Percentiles rank a stretch among this genome's conserved stretches.
Conservation (phyloP, 2,888 invertebrate genomes). For the Ichneumoninae sp. region DNA sequence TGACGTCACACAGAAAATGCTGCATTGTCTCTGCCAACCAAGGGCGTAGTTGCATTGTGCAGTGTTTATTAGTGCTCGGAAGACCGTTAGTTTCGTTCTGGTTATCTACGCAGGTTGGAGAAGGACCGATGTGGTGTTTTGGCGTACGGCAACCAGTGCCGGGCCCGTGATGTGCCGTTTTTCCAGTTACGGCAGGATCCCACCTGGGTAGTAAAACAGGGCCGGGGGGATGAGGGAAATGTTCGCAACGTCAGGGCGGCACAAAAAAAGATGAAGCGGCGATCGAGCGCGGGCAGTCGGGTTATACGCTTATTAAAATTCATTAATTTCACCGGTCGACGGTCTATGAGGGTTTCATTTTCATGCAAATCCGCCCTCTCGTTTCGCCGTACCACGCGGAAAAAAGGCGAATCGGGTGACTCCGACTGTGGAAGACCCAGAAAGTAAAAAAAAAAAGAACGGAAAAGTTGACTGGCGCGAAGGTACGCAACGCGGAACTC, state of each 20-base stretch:
- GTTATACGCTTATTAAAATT: slow-evolving; percentile 82
- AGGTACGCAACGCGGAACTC: background rate
- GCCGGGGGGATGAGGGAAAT: slow-evolving; percentile 47
- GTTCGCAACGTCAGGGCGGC: slow-evolving; percentile 33
- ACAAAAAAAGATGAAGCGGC: slow-evolving; percentile 68
- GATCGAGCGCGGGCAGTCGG: slow-evolving; percentile 50
- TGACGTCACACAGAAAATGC: background rate
- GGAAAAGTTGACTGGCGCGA: slow-evolving; percentile 2
- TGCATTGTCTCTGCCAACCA: no score
- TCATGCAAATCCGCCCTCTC: slow-evolving; percentile 81
- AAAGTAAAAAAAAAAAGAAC: slow-evolving; percentile 46
- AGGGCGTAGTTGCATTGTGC: no score
- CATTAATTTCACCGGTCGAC: slow-evolving; percentile 82
- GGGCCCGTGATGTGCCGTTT: slow-evolving; percentile 44
- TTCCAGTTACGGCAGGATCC: no score
- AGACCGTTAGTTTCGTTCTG: no score
- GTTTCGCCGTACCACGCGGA: slow-evolving; percentile 72
- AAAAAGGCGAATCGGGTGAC: slow-evolving; percentile 71
- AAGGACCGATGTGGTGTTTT: no score
- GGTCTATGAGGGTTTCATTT: slow-evolving; percentile 82
- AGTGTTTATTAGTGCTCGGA: background rate
- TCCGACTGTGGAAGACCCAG: slow-evolving; percentile 45
- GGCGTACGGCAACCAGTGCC: background rate
- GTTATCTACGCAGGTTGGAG: no score
- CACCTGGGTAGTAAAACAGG: slow-evolving; percentile 57